Evolutionary conservation across 2,113 vertebrate species (phyloP), one percentile per base, ranked within the genome.

Genomic region (Oxyura jamaicensis): DNA sequence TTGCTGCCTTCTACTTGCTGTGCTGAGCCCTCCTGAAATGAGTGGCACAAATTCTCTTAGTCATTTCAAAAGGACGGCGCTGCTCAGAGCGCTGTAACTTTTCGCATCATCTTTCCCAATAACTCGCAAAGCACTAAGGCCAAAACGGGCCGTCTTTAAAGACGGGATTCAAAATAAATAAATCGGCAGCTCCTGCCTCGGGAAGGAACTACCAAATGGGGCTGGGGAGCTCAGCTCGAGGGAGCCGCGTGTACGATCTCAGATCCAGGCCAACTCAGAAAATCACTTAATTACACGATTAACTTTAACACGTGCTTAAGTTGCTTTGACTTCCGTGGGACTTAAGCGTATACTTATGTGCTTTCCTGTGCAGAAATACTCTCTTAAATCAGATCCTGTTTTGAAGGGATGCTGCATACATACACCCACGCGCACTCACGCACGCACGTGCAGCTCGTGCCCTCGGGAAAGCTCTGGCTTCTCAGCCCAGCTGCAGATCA

Each of bases 271-370:
- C 83, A 83, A 53, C 39, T 75, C 88, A 71, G 77, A 86, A 89
- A 95, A 95, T 91, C 95, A 89, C 81, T 87, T 95, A 94, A 94
- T 83, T 62, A 86, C 25, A 11, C 35, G 91, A 96, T 96, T 96
- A 96, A 63, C 90, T 91, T 68, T 55, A 95, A 93, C 72, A 79
- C 8, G 10, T 0, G 14, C 76, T 96, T 93, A 95, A 88, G 82
- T 96, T 93, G 62, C 58, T 86, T 91, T 88, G 88, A 91, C 80
- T 94, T 93, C 86, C 16, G 3, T 11, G 72, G 55, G 44, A 83
- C 58, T 93, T 92, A 88, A 82, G 62, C 44, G 39, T 33, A 75
- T 79, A 59, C 44, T 95, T 86, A 95, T 0, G 0, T 50, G 36
- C 66, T 94, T 60, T 92, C 44, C 77, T 65, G 65, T 46, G 93